Base-by-base conservation (phyloP, 2,888 invertebrate species). In the Pyrochroa serraticornis region DNA sequence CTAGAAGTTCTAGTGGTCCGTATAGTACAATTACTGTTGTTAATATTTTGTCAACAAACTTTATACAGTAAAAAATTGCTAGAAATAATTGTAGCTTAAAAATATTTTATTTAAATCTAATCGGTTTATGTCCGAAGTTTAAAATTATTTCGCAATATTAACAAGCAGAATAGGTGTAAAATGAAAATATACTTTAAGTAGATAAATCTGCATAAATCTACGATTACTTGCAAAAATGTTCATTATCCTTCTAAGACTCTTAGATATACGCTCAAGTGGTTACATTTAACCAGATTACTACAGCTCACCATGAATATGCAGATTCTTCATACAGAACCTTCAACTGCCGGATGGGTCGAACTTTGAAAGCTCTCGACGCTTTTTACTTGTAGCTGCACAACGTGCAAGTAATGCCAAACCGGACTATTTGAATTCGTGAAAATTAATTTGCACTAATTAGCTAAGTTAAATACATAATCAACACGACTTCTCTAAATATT, bases 161-260 rank as follows among this genome's bases (percentile, higher is more conserved):
- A n/a, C n/a, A n/a, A n/a, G n/a, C n/a, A n/a, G n/a, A n/a, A n/a
- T n/a, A n/a, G n/a, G n/a, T n/a, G n/a, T n/a, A 50, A 46, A 56
- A 55, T 58, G 52, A 62, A 62, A 58, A 58, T 58, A 50, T 51
- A 58, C 54, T 62, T 63, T 54, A 60, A 53, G 57, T 62, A 59
- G 64, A 55, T 47, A 53, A 56, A 63, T 66, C 58, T 66, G 62
- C 64, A 66, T 64, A 63, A 64, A 63, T 64, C 66, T 58, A 34
- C 59, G 62, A 64, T 66, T 66, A 64, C 62, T 66, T 66, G 64
- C 59, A 64, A 66, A 66, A 66, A 64, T 65, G 63, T 63, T 66
- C 63, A 65, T 65, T 67, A 64, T 64, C 64, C 63, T 45, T 60
- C 53, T 65, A 65, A 65, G 62, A 65, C 60, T 49, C 63, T 63